Percentiles rank a stretch among this genome's conserved stretches.
phyloP scores from a whole-genome alignment of 2,113 vertebrate species.

The Gavia stellata region DNA sequence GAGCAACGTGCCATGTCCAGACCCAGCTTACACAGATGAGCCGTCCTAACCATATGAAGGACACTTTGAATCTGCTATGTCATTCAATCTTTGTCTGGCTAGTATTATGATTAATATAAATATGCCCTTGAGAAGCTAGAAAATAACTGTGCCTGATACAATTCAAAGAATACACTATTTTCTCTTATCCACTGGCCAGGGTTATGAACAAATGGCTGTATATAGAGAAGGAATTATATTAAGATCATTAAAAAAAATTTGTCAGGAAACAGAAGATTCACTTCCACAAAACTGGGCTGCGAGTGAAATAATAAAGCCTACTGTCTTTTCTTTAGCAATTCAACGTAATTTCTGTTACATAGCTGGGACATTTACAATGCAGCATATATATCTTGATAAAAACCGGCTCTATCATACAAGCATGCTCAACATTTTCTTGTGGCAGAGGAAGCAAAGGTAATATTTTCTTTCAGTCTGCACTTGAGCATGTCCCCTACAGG shows the following conservation, averaged over 20 bases:
- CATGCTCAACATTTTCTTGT: neutral
- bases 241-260: slow-evolving; percentile 58
- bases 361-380: neutral
- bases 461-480: neutral
- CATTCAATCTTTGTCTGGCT: neutral
- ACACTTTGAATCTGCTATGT: neutral
- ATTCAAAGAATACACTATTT: neutral
- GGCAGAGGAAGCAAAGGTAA: neutral
- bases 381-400: slow-evolving; percentile 35
- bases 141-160: neutral
- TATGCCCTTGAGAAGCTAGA: neutral
- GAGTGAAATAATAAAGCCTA: slow-evolving; percentile 41
- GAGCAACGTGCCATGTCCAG: neutral
- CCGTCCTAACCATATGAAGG: neutral
- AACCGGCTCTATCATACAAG: neutral
- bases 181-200: neutral
- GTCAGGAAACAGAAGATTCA: slow-evolving; percentile 22
- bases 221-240: slow-evolving; percentile 5
- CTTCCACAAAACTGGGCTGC: neutral
- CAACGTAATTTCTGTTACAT: neutral
- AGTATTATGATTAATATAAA: neutral
- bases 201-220: slow-evolving; percentile 6
- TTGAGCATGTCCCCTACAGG: neutral
- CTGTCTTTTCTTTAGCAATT: slow-evolving; percentile 25
- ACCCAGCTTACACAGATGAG: neutral